These are phyloP conservation scores for Lepidothrix coronata DNA, from an alignment of 2,113 vertebrate genomes.

Conservation along the genomic window DNA sequence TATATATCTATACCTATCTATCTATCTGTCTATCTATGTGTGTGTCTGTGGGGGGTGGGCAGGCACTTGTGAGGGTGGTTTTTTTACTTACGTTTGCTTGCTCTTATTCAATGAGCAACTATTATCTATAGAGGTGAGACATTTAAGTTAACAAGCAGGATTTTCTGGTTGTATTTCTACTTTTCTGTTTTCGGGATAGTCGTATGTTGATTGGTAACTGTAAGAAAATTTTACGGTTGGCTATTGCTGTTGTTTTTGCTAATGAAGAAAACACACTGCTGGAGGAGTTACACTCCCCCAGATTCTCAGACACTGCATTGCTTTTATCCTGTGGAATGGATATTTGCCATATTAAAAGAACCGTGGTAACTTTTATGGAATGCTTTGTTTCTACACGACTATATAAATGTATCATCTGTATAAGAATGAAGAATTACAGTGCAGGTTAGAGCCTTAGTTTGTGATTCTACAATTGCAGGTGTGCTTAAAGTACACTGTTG, in stretches of 20 bases:
- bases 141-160: not conserved
- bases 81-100: not conserved
- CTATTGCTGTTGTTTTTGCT: not conserved
- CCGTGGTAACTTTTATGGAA: not conserved
- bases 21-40: fast-evolving
- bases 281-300: not conserved
- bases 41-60: not conserved
- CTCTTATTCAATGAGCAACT: not conserved
- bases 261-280: not conserved
- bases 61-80: not conserved
- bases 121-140: not conserved
- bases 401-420: not conserved
- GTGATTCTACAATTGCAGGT: not conserved
- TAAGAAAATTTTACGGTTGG: not conserved
- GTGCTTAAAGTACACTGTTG: not conserved
- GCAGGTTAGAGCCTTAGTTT: not conserved
- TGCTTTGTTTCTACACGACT: not conserved
- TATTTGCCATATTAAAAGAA: not conserved
- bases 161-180: not conserved
- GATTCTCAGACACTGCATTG: not conserved
- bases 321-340: not conserved
- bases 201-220: not conserved
- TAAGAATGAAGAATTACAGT: not conserved
- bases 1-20: not conserved
- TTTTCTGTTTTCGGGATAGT: not conserved